Base-by-base conservation (phyloP, 2,888 invertebrate genomes). In the Andricus curvator region DNA sequence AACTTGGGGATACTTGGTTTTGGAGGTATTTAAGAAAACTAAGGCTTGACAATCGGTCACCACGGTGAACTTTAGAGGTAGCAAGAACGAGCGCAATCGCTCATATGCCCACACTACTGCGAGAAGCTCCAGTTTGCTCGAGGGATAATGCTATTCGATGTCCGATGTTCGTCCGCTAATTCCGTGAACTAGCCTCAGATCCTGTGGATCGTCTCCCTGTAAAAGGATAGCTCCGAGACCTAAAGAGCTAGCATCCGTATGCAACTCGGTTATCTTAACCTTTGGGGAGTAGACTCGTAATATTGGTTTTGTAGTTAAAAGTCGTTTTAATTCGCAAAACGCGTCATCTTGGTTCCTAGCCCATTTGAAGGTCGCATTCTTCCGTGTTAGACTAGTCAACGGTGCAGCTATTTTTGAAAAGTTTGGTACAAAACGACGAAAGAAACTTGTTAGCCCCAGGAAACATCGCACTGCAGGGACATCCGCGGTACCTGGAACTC, bases 1-100 rank as follows among this genome's bases (percentile, higher is more conserved):
- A 20, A 86, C 79, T 77, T 88, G 86, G 13, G 88, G 85, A 77
- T 87, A 84, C 41, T 83, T 84, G 9, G 86, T 88, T 81, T 86
- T 88, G 33, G 84, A 81, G 0, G 79, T 78, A 51, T 88, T 87
- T 22, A 87, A 64, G 80, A 84, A 87, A 1, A 86, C 78, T 20
- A 88, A 62, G 2, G 88, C 87, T 80, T 88, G 87, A 78, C 87
- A 88, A 48, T 82, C 79, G 0, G 82, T 78, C 15, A 68, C 41
- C 8, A 82, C 37, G 4, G 13, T 25, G 25, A 78, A 79, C 9
- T 11, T 33, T 1, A 82, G n/a, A n/a, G 77, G 64, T 0, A 82
- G 11, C 9, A 82, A 29, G 33, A 77, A 78, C 41, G 66, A 41
- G 22, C 82, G 64, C 37, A 82, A 86, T 85, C 22, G 84, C 84